These are phyloP conservation scores for Cherax destructor DNA, from an alignment of 1,140 invertebrate genomes.

Conservation along the genomic window DNA sequence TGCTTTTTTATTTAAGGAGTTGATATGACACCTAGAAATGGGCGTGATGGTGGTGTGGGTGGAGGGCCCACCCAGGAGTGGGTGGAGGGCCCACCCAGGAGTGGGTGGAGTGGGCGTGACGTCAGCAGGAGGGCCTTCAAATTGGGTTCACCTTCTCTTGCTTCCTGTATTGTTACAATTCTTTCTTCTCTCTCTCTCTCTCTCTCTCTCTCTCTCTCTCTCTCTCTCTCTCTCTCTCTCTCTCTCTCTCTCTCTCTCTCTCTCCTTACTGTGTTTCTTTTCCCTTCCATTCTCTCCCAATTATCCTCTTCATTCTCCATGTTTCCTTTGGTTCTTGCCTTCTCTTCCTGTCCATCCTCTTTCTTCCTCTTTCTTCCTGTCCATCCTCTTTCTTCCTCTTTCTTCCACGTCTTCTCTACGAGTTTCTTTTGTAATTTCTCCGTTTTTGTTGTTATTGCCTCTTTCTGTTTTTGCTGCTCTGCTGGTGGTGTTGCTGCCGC, in stretches of 20 bases:
- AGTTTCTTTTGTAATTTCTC: too few relatives aligned
- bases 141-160: not conserved
- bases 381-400: not conserved
- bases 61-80: not conserved
- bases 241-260: not conserved
- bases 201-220: not conserved
- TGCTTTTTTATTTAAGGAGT: not conserved
- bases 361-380: not conserved
- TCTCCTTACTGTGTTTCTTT: not conserved
- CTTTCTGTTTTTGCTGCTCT: too few relatives aligned
- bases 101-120: not conserved
- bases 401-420: not conserved
- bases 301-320: not conserved
- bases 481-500: too few relatives aligned
- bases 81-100: not conserved
- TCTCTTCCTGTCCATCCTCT: not conserved
- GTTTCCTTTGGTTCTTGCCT: not conserved
- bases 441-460: too few relatives aligned
- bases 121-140: not conserved
- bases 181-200: not conserved
- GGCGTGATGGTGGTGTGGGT: too few relatives aligned
- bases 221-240: not conserved
- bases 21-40: too few relatives aligned
- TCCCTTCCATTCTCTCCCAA: not conserved
- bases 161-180: not conserved